Evolutionary conservation across 1,140 invertebrate genomes (phyloP).

Genomic region (Tetramorium simillimum): DNA sequence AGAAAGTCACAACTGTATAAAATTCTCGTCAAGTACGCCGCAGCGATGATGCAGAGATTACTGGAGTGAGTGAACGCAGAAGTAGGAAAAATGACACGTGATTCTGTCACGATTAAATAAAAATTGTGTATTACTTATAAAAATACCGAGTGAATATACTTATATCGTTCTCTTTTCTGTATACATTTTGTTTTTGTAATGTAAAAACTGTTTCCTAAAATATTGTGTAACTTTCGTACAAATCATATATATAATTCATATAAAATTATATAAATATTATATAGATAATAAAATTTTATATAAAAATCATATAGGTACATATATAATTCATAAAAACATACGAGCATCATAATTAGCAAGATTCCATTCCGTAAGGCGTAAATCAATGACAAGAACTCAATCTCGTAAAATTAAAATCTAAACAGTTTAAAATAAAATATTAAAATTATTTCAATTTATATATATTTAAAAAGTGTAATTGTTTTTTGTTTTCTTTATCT

Average conservation of each 20-base stretch:
- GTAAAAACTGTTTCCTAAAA: too few relatives aligned
- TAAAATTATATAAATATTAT: too few relatives aligned
- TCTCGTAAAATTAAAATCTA: background rate
- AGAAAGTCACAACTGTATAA: constrained; percentile 66
- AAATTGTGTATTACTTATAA: background rate
- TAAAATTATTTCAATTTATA: background rate
- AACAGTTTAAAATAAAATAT: background rate
- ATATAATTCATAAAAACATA: constrained; percentile 4
- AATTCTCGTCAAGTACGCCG: constrained; percentile 61
- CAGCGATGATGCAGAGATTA: constrained; percentile 40
- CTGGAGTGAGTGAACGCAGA: background rate
- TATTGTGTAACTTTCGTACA: too few relatives aligned
- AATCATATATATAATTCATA: too few relatives aligned
- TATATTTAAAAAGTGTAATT: background rate
- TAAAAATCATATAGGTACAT: too few relatives aligned
- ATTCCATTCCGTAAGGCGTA: background rate
- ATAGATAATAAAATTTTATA: too few relatives aligned
- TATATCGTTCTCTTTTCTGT: too few relatives aligned
- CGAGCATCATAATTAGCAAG: background rate
- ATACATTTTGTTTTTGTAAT: too few relatives aligned
- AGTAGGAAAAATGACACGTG: background rate
- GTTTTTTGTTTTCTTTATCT: background rate
- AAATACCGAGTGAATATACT: background rate
- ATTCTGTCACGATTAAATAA: background rate
- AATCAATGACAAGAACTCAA: background rate